A percentile compares a stretch with the other conserved stretches of the same genome.
Evolutionary conservation across 2,888 invertebrate genomes (phyloP).

Genomic region (Alloscopus bannaensis): DNA sequence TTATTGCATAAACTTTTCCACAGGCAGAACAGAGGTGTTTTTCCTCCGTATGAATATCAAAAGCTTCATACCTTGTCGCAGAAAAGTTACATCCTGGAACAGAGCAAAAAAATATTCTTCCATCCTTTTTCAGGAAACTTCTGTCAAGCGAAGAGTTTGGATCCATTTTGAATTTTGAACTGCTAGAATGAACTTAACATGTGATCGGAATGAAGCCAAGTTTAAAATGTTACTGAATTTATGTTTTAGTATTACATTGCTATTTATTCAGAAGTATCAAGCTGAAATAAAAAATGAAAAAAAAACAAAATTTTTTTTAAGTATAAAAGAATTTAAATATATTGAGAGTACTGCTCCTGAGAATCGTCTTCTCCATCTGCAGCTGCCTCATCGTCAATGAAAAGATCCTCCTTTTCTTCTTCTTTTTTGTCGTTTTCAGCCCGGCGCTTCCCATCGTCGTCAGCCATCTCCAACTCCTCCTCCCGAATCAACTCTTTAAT

Average conservation of each 20-base stretch:
- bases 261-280: too few species aligned
- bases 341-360: not conserved
- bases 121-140: not conserved
- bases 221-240: too few species aligned
- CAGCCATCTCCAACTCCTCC: not conserved
- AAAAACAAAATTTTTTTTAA: too few species aligned
- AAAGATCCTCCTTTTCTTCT: not conserved
- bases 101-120: slow-evolving; percentile 3
- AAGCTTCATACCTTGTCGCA: not conserved
- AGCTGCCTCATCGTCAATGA: not conserved
- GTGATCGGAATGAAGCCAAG: too few species aligned
- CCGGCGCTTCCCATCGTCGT: not conserved
- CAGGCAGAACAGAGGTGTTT: not conserved
- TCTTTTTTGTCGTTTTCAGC: not conserved
- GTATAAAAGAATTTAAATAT: not conserved
- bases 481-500: slow-evolving; percentile 2
- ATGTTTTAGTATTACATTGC: too few species aligned
- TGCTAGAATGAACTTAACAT: too few species aligned
- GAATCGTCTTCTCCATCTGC: not conserved
- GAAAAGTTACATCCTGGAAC: not conserved
- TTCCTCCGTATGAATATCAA: not conserved
- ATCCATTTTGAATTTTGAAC: too few species aligned
- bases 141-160: not conserved
- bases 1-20: not conserved
- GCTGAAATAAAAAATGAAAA: too few species aligned